These are phyloP conservation scores for Fragum whitleyi DNA, from an alignment of 2,888 invertebrate genomes.

Conservation along the genomic window DNA sequence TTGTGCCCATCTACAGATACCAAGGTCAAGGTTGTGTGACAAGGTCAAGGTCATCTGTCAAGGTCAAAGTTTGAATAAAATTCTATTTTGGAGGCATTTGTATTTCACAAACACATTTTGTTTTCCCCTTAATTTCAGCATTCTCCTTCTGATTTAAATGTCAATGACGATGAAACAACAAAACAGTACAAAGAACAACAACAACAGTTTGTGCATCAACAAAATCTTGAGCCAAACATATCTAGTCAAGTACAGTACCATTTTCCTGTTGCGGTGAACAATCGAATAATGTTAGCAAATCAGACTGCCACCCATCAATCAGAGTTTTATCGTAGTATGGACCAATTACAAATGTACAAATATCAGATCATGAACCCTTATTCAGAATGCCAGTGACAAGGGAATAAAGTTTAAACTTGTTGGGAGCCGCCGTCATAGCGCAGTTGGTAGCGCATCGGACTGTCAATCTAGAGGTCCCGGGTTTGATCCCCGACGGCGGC, in stretches of 20 bases:
- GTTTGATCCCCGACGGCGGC: too few relatives aligned
- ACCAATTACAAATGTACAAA: background rate
- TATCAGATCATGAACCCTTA: background rate
- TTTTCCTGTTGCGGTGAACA: background rate
- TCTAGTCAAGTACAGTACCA: background rate
- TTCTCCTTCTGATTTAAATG: background rate
- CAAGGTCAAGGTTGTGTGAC: too few relatives aligned
- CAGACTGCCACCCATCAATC: background rate
- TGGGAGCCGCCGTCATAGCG: too few relatives aligned
- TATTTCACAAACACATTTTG: too few relatives aligned
- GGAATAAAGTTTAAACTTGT: background rate
- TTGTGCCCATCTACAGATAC: too few relatives aligned
- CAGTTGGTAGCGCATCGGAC: too few relatives aligned
- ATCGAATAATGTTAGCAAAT: background rate
- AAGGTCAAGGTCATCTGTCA: too few relatives aligned
- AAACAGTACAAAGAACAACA: background rate
- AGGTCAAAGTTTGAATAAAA: too few relatives aligned
- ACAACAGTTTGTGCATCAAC: background rate
- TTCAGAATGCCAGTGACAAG: background rate
- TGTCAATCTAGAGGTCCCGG: too few relatives aligned
- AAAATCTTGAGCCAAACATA: background rate
- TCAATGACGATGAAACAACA: background rate
- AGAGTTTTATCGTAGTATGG: background rate
- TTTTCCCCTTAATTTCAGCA: background rate
- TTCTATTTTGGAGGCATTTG: too few relatives aligned